Conservation (phyloP, 2,888 invertebrate species). For the Idaea straminata region DNA sequence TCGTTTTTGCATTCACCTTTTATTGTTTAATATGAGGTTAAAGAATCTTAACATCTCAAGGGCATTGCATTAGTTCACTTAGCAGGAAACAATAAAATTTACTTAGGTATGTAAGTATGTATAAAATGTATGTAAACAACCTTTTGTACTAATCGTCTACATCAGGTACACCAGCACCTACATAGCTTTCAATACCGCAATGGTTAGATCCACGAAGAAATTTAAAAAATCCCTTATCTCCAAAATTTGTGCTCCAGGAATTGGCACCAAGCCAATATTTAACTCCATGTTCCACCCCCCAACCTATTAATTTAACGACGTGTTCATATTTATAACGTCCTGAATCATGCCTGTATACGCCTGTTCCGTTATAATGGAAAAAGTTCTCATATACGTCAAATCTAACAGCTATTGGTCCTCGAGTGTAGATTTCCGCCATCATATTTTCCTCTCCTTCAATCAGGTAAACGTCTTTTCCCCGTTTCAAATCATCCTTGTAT, state of each 20-base stretch:
- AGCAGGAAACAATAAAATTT: background rate
- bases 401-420: slow-evolving; percentile 82
- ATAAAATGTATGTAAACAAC: background rate
- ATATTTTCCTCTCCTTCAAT: slow-evolving; percentile 38
- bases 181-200: slow-evolving; percentile 7
- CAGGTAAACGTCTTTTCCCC: slow-evolving; percentile 6
- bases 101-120: background rate
- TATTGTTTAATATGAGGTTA: background rate
- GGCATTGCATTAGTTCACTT: background rate
- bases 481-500: slow-evolving; percentile 81
- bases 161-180: slow-evolving; percentile 7
- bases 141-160: background rate
- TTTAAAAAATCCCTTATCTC: slow-evolving; percentile 87
- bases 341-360: slow-evolving; percentile 13
- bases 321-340: slow-evolving; percentile 5
- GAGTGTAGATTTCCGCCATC: slow-evolving; percentile 83
- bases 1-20: background rate
- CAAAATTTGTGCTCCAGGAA: slow-evolving; percentile 93
- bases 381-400: slow-evolving; percentile 12
- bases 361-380: slow-evolving; percentile 14
- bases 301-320: slow-evolving; percentile 81
- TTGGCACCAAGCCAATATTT: slow-evolving; percentile 92
- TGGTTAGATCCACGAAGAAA: slow-evolving; percentile 54
- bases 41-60: background rate
- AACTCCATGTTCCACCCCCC: slow-evolving; percentile 84